Base-by-base conservation (phyloP, 2,888 invertebrate species). In the Malachius bipustulatus region DNA sequence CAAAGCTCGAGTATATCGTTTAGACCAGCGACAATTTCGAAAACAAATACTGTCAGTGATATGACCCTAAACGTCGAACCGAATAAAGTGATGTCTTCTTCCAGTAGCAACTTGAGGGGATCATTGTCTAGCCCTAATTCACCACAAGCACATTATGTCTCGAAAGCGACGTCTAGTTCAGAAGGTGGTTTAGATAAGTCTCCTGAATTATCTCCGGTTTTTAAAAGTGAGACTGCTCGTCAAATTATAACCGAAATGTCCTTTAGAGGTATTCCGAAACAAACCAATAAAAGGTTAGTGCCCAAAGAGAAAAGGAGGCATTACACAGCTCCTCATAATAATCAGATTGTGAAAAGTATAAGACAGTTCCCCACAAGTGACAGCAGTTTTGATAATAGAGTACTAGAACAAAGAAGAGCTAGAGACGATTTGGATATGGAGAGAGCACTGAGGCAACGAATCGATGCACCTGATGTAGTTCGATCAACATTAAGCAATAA, bases 381-480 rank as follows among this genome's bases (percentile, higher is more conserved):
- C 30, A 51, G 47, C 32, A 48, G 48, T 19, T 58, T 57, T 39
- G 54, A 57, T 39, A 56, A 54, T 38, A 44, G 50, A 35, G 39
- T 52, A 26, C 32, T 52, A 14, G 50, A 53, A 33, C 49, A 46
- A 44, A 71, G 75, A 48, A 69, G 84, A 34, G 82, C 84, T 4
- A 69, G 84, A 32, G 87, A 87, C 55, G 87, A 87, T 60, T 68
- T 88, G 28, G 88, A 88, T 54, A 84, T 88, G 83, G 87, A 85
- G 59, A 70, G 84, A 16, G 87, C 83, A 1, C 62, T 88, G 15
- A 69, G 88, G 26, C 77, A 78, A 9, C 64, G 77, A 46, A 72
- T 76, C 10, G 82, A 82, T 47, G 79, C 87, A 1, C 89, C 88
- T 0, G 89, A 89, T 60, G 85, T 89, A 27, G 88, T 89, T 3